These are phyloP conservation scores for Pangasianodon gigas DNA, from an alignment of 2,113 vertebrate species.

Conservation along the genomic window DNA sequence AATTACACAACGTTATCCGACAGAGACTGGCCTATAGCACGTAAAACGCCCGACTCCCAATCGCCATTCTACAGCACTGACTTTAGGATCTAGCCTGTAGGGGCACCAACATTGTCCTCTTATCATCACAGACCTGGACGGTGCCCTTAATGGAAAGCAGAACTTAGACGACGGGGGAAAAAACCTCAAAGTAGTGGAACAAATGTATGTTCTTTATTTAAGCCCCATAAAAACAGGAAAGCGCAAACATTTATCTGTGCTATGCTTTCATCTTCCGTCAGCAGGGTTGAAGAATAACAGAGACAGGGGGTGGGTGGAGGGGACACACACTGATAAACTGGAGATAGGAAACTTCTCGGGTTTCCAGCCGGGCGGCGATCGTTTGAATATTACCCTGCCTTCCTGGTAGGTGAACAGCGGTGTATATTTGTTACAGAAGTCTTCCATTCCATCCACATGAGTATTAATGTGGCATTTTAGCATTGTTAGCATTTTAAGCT, in stretches of 20 bases:
- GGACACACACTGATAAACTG: constrained; percentile 70
- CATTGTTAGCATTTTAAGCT: background rate
- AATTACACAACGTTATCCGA: constrained; percentile 45
- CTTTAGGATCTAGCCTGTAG: constrained; percentile 57
- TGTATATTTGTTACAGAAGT: constrained; percentile 14
- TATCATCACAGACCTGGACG: constrained; percentile 63
- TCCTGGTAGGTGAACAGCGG: background rate
- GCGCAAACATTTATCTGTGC: constrained; percentile 75
- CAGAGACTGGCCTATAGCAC: constrained; percentile 27
- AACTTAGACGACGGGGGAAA: constrained; percentile 43
- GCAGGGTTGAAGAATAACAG: constrained; percentile 67
- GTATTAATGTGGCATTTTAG: background rate
- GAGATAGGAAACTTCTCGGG: constrained; percentile 70
- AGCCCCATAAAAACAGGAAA: constrained; percentile 71
- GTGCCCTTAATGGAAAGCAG: constrained; percentile 75
- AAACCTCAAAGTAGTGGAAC: constrained; percentile 66
- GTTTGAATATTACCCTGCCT: constrained; percentile 41
- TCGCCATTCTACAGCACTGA: background rate
- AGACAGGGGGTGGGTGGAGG: constrained; percentile 39
- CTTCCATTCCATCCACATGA: background rate
- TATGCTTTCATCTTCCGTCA: constrained; percentile 70
- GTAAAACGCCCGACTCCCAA: constrained; percentile 5
- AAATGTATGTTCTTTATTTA: constrained; percentile 68
- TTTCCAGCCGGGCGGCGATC: constrained; percentile 29
- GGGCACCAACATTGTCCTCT: constrained; percentile 65